Evolutionary conservation across 2,888 invertebrate species (phyloP).

Genomic region (Calliphora vomitoria): DNA sequence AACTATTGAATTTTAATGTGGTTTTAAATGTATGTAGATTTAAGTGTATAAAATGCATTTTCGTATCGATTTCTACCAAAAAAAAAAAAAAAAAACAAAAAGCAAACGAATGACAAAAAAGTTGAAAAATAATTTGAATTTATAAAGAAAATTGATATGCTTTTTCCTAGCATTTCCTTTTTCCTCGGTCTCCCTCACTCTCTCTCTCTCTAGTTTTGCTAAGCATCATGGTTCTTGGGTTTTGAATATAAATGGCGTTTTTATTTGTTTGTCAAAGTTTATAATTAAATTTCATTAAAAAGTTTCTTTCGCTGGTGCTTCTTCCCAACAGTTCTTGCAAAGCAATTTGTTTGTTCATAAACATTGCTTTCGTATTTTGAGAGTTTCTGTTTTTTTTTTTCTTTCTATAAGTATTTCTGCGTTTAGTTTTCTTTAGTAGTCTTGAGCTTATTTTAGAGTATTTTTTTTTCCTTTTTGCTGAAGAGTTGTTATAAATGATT

Average conservation of each 20-base stretch:
- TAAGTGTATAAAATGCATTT: conserved; percentile 26
- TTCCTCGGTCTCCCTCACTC: background rate
- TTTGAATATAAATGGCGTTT: conserved; percentile 71
- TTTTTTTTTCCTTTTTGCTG: background rate
- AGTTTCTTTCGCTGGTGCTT: conserved; percentile 52
- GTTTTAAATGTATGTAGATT: conserved; percentile 31
- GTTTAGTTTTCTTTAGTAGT: conserved; percentile 42
- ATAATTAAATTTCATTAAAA: conserved; percentile 74
- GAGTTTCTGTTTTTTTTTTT: conserved; percentile 9
- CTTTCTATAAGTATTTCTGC: background rate
- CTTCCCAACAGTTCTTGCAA: conserved; percentile 33
- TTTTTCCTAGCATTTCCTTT: conserved; percentile 25
- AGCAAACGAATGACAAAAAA: conserved; percentile 15
- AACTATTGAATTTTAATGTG: conserved; percentile 29
- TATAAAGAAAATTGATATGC: conserved; percentile 43
- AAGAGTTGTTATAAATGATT: conserved; percentile 70
- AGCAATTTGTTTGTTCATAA: conserved; percentile 71
- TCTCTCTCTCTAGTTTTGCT: background rate
- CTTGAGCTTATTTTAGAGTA: conserved; percentile 36
- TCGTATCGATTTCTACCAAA: conserved; percentile 22
- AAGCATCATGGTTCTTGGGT: conserved; percentile 34
- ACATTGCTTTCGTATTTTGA: conserved; percentile 19
- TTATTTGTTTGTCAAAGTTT: conserved; percentile 73
- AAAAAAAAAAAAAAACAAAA: background rate
- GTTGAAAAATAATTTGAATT: conserved; percentile 36